Conservation (phyloP, 2,888 invertebrate species). For the Scotopteryx bipunctaria region DNA sequence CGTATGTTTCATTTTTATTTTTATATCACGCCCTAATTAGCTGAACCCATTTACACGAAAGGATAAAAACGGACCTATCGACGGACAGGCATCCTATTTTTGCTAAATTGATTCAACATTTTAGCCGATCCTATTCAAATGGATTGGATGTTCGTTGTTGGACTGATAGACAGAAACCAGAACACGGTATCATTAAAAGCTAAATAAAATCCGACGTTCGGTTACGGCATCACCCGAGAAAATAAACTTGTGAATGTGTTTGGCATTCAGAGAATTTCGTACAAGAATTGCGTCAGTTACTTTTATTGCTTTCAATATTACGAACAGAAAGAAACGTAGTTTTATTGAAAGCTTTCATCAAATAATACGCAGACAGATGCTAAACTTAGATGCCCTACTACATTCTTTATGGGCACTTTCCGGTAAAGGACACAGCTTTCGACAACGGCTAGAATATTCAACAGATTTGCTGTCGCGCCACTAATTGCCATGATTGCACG, state of each 20-base stretch:
- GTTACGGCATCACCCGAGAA: constrained; percentile 32
- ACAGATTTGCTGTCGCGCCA: no score
- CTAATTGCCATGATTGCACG: no score
- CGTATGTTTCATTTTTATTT: no score
- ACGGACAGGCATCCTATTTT: constrained; percentile 35
- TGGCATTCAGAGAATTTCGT: constrained; percentile 11
- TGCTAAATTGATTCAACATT: constrained; percentile 44
- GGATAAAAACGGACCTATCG: no score
- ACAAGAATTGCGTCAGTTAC: constrained; percentile 17
- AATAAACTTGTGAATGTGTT: constrained; percentile 31
- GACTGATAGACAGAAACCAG: constrained; percentile 37
- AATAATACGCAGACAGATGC: no score
- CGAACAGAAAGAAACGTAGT: constrained; percentile 16
- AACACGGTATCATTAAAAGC: constrained; percentile 32
- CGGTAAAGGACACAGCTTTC: no score
- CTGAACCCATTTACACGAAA: no score
- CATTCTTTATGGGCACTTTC: background rate
- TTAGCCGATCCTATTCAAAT: constrained; percentile 35
- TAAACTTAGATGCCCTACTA: background rate
- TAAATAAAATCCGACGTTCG: constrained; percentile 34
- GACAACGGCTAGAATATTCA: no score
- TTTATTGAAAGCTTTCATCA: no score
- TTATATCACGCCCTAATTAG: no score
- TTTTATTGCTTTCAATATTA: constrained; percentile 26
- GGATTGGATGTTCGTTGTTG: constrained; percentile 22